Percentiles rank a stretch among this genome's conserved stretches.
Evolutionary conservation across 2,797 vertebrate genomes (phyloP).

Genomic region (Mustela erminea): DNA sequence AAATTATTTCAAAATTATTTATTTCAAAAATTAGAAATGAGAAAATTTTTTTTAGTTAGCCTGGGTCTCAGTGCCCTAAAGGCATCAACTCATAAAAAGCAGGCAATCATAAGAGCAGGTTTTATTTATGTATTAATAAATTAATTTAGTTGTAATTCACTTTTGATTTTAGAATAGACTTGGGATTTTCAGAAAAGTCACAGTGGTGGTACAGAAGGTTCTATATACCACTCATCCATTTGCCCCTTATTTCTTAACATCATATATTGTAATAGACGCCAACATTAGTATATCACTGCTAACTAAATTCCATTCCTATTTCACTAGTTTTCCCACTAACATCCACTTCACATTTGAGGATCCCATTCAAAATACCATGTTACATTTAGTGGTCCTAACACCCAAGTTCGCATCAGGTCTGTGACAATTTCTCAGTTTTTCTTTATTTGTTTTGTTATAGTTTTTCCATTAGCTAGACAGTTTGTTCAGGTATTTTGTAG

Average conservation of each 20-base stretch:
- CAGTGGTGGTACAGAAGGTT: background rate
- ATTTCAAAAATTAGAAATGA: slow-evolving; percentile 36
- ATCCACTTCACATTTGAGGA: background rate
- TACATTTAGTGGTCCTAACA: background rate
- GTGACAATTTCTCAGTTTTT: background rate
- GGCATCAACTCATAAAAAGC: background rate
- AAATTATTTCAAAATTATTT: slow-evolving; percentile 35
- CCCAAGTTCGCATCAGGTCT: background rate
- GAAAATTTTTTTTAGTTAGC: slow-evolving; percentile 11
- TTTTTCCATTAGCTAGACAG: background rate
- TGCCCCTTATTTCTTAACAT: slow-evolving; percentile 5
- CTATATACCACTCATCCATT: background rate
- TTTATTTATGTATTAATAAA: slow-evolving; percentile 49
- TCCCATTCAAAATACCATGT: background rate
- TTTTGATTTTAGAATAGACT: slow-evolving; percentile 39
- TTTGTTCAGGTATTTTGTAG: background rate
- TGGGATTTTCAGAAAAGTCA: slow-evolving; percentile 41
- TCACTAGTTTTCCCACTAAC: slow-evolving; percentile 38
- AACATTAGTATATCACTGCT: background rate
- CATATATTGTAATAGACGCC: background rate
- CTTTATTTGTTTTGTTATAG: background rate
- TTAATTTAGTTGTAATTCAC: slow-evolving; percentile 6
- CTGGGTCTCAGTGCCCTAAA: background rate
- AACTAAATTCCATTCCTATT: background rate
- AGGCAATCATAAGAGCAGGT: background rate